A percentile compares a stretch with the other conserved stretches of the same genome.
Conservation (phyloP, 2,888 invertebrate genomes). For the Sialis lutaria region DNA sequence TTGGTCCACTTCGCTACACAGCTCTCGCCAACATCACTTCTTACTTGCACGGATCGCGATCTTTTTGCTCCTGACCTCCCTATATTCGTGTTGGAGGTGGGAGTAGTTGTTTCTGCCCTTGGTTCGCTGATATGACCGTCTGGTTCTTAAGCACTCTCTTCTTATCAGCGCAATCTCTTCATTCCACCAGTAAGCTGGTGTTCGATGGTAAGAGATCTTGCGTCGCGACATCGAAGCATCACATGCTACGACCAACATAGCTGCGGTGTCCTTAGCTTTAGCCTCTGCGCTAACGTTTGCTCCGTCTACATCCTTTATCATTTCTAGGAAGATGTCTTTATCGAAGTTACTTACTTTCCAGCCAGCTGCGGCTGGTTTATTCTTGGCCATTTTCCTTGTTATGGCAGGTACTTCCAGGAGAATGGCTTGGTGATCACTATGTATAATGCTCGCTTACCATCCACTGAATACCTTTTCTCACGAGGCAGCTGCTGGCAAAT, state of each 20-base stretch:
- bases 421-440: conserved; percentile 1
- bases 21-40: no score
- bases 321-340: no score
- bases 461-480: neutral
- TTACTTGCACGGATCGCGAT: no score
- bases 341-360: no score
- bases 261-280: neutral
- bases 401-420: neutral
- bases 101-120: neutral
- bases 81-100: neutral
- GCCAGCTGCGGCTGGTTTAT: no score
- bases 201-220: no score
- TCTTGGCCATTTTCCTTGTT: no score
- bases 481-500: conserved; percentile 8
- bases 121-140: neutral
- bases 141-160: neutral
- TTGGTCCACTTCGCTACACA: neutral
- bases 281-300: neutral
- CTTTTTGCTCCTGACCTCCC: no score
- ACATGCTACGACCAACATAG: neutral
- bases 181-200: neutral
- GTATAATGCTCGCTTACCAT: conserved; percentile 5
- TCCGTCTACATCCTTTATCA: neutral
- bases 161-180: neutral
- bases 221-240: neutral